A percentile compares a stretch with the other conserved stretches of the same genome.
phyloP scores from a whole-genome alignment of 92 coral and sea anemone species.

The Pocillopora grandis region DNA sequence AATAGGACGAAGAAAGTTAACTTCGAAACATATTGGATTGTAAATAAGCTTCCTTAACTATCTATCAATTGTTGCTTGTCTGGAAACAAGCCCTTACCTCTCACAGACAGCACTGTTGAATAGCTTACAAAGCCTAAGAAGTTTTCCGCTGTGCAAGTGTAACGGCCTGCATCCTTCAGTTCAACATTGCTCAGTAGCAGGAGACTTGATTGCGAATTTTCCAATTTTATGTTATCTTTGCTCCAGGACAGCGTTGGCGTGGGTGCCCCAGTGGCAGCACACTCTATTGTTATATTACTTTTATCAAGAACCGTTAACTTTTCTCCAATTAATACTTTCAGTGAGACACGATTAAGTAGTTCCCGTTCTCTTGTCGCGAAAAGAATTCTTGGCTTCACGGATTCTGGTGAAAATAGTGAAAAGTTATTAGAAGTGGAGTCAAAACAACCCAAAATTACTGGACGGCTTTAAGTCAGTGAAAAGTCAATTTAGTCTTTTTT shows the following conservation, averaged over 20 bases:
- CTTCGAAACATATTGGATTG: no score
- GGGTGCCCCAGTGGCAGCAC: slow-evolving; percentile 74
- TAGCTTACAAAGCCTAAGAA: slow-evolving; percentile 59
- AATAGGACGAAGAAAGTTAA: no score
- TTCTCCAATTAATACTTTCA: slow-evolving; percentile 63
- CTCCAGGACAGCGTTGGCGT: slow-evolving; percentile 69
- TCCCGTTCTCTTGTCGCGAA: slow-evolving; percentile 31
- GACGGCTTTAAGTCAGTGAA: no score
- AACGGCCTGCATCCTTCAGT: slow-evolving; percentile 51
- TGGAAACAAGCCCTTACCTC: slow-evolving; percentile 42
- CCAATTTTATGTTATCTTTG: slow-evolving; percentile 43
- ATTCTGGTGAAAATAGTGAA: slow-evolving; percentile 17
- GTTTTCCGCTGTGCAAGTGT: slow-evolving; percentile 69
- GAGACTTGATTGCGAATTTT: slow-evolving; percentile 6
- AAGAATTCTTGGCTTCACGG: slow-evolving; percentile 52
- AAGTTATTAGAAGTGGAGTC: not conserved
- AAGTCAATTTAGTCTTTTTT: no score
- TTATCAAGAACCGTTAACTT: slow-evolving; percentile 65
- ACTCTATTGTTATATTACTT: slow-evolving; percentile 60
- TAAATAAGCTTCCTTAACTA: no score
- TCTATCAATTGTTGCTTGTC: no score
- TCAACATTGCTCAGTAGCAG: slow-evolving; percentile 22
- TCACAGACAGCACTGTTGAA: slow-evolving; percentile 53
- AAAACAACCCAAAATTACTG: not conserved
- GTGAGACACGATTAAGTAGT: slow-evolving; percentile 39